A percentile compares a stretch with the other conserved stretches of the same genome.
phyloP scores from a whole-genome alignment of 2,888 invertebrate genomes.

The Rhimphoctona megacephalus region DNA sequence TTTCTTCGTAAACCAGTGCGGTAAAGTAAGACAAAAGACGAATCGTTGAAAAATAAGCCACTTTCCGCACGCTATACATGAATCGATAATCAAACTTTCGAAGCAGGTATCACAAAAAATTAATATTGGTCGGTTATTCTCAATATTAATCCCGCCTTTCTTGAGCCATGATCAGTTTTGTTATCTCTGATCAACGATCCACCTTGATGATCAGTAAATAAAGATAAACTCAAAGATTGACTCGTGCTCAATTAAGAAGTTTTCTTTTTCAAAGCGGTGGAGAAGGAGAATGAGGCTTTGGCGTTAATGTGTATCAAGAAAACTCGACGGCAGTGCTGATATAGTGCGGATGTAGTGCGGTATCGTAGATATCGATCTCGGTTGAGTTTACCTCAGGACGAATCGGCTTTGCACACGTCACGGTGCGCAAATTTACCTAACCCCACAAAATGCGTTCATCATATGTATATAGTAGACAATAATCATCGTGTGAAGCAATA shows the following conservation, averaged over 20 bases:
- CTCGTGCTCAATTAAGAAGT: background rate
- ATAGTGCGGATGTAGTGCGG: constrained; percentile 52
- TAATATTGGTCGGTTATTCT: no score
- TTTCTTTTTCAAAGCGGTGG: background rate
- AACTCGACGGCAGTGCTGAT: background rate
- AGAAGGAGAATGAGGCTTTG: background rate
- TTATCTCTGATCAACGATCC: background rate
- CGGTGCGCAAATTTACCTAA: constrained; percentile 42
- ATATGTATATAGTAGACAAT: background rate
- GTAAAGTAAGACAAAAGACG: no score
- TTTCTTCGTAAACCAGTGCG: no score
- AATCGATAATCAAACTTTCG: no score
- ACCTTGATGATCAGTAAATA: background rate
- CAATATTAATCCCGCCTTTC: background rate
- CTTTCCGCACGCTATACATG: no score
- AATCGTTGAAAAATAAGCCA: background rate
- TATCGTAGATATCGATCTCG: constrained; percentile 76
- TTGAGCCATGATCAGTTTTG: background rate
- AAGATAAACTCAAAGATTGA: background rate
- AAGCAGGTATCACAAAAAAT: no score
- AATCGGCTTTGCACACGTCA: constrained; percentile 76
- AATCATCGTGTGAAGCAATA: background rate
- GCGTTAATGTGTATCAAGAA: constrained; percentile 22
- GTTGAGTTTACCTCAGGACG: constrained; percentile 67
- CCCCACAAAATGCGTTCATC: constrained; percentile 8